A percentile compares a stretch with the other conserved stretches of the same genome.
These are phyloP conservation scores for Chrysemys picta DNA, from an alignment of 2,113 vertebrate genomes.

Conservation along the genomic window DNA sequence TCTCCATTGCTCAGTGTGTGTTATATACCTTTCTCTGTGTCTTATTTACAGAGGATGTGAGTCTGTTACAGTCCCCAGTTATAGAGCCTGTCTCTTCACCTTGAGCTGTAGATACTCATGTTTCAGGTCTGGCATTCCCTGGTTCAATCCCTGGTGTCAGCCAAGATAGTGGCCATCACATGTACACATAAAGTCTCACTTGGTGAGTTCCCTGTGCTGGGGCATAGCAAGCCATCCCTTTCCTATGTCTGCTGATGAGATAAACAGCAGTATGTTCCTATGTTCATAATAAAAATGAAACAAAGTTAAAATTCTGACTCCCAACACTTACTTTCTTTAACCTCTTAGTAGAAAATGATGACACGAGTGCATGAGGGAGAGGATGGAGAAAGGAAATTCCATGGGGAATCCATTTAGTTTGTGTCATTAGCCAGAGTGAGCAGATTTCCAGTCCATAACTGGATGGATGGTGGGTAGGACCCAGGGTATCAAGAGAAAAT, in stretches of 20 bases:
- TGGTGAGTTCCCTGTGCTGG: neutral
- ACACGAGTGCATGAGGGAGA: neutral
- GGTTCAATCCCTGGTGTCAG: neutral
- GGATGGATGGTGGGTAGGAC: neutral
- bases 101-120: neutral
- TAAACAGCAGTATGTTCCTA: neutral
- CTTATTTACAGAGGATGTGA: neutral
- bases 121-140: neutral
- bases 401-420: neutral
- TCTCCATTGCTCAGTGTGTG: neutral
- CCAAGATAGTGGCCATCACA: neutral
- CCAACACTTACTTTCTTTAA: neutral
- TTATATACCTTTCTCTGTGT: neutral
- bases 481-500: neutral
- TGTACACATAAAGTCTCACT: neutral
- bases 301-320: neutral
- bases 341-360: neutral
- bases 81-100: neutral
- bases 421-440: neutral
- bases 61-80: neutral
- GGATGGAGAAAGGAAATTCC: neutral
- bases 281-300: neutral
- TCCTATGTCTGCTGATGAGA: neutral
- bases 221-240: neutral
- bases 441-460: neutral